Evolutionary conservation across 2,888 invertebrate species (phyloP), one percentile per base, ranked within the genome.

Genomic region (Eugnorisma glareosa): DNA sequence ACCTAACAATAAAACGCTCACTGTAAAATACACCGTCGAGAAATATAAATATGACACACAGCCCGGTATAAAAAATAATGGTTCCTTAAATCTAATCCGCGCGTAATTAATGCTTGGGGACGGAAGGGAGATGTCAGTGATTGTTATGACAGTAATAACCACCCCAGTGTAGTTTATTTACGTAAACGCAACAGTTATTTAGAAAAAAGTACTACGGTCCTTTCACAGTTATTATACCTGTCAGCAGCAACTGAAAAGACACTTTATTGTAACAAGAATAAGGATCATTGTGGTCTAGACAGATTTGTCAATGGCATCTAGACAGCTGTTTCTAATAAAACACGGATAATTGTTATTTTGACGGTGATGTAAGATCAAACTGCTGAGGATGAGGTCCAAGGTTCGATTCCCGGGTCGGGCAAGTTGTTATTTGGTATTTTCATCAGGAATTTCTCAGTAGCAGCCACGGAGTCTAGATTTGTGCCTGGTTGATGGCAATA

Each of bases 71-170:
- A 67, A 37, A 73, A n/a, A 24, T 37, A 67, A 73, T 28, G 24
- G 40, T 66, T 79, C 35, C 54, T 18, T 67, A 45, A 66, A 82
- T 71, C 45, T 35, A 61, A 73, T 73, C 45, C 45, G 13, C 48
- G 31, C 64, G 31, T 59, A 66, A 78, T 81, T 81, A 45, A 73
- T 35, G 43, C 24, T 73, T 35, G 24, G 45, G 68, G 51, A 40
- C 35, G 15, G 40, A 59, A 66, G 10, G 63, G 37, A 59, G 15
- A 68, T 66, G 21, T 66, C 79, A 45, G n/a, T n/a, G 31, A 69
- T 73, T 78, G 54, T 59, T 69, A 73, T 37, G 64, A 78, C 57
- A 59, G 54, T 54, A 66, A 69, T 54, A 45, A 40, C 67, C 8
- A 31, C 15, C 40, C 8, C 21, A 24, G 24, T 11, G 6, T 61